phyloP scores from a whole-genome alignment of 92 coral and sea anemone species.

The Virgularia gustaviana region DNA sequence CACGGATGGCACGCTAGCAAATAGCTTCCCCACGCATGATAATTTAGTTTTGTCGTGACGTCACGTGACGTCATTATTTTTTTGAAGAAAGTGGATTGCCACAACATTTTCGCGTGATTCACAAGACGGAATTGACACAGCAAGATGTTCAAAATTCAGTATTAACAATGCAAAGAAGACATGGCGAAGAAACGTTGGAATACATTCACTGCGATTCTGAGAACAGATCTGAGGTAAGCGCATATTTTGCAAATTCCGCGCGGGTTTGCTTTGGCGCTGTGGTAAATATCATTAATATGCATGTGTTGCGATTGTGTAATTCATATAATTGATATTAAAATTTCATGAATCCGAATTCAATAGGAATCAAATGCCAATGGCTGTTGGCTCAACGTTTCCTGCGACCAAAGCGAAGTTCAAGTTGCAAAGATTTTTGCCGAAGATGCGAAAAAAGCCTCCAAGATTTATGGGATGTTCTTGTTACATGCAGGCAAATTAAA shows the following conservation, averaged over 20 bases:
- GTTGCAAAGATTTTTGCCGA: conserved; percentile 24
- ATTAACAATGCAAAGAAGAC: conserved; percentile 5
- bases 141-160: conserved; percentile 15
- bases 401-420: neutral
- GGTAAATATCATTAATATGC: neutral
- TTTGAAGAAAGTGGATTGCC: conserved; percentile 1
- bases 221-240: conserved; percentile 15
- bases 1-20: too few relatives aligned
- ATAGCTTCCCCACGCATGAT: too few relatives aligned
- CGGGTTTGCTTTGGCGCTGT: neutral
- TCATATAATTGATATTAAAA: neutral
- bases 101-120: conserved; percentile 9
- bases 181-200: conserved; percentile 21
- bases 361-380: neutral
- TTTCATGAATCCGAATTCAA: neutral
- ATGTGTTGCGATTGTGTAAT: neutral
- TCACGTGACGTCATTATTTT: too few relatives aligned
- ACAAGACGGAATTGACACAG: neutral
- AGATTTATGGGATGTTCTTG: conserved; percentile 38
- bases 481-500: conserved; percentile 31
- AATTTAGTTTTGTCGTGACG: too few relatives aligned
- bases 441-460: conserved; percentile 49
- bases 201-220: conserved; percentile 4
- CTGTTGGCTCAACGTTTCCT: conserved; percentile 36
- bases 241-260: conserved; percentile 11